phyloP scores from a whole-genome alignment of 2,113 vertebrate genomes.

The Pseudonaja textilis region DNA sequence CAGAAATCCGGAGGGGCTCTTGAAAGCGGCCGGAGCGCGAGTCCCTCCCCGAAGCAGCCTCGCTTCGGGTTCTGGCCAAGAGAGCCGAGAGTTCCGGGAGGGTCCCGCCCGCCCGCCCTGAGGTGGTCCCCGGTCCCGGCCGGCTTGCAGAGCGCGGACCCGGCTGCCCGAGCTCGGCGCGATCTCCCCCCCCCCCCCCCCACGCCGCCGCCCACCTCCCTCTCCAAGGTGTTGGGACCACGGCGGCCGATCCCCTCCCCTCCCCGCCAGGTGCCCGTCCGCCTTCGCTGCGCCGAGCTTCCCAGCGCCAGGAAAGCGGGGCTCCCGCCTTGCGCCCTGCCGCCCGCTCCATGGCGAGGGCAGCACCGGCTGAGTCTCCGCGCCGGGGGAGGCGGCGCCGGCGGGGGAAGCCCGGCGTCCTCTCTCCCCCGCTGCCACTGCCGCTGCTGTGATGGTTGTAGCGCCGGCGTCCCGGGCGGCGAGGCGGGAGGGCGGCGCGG shows the following conservation, averaged over 20 bases:
- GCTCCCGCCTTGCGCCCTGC: neutral
- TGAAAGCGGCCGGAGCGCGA: neutral
- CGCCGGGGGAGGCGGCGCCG: neutral
- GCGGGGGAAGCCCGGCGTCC: neutral
- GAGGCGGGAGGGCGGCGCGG: constrained; percentile 22
- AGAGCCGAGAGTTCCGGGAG: neutral
- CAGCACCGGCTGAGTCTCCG: neutral
- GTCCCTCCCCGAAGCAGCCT: neutral
- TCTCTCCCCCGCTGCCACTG: neutral
- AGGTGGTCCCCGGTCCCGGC: constrained; percentile 11
- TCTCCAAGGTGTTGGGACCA: constrained; percentile 10
- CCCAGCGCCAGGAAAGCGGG: neutral
- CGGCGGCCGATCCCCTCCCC: neutral
- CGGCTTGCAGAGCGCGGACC: neutral
- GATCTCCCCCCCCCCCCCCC: neutral
- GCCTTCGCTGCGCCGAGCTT: neutral
- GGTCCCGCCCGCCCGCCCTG: neutral
- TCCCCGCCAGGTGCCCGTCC: neutral
- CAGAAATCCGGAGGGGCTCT: neutral
- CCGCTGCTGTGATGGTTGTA: constrained; percentile 21
- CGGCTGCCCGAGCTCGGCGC: neutral
- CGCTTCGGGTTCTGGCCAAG: neutral
- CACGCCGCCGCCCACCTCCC: neutral
- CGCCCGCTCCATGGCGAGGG: constrained; percentile 10
- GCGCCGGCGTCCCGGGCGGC: neutral